Conservation (phyloP, 2,888 invertebrate species). For the Stramonita haemastoma region DNA sequence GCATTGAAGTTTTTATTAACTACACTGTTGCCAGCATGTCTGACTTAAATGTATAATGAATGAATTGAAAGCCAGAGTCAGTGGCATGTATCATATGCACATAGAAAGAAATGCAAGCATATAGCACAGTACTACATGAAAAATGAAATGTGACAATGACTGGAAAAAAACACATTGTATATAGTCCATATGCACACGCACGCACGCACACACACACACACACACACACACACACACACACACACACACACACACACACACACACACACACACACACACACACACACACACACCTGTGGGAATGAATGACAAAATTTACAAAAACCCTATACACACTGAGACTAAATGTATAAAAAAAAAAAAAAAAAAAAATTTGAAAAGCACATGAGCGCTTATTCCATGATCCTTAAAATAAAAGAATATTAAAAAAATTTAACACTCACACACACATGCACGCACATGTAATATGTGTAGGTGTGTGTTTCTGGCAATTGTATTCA, state of each 20-base stretch:
- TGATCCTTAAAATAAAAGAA: too few species aligned
- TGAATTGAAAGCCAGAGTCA: too few species aligned
- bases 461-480: not conserved
- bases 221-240: conserved; percentile 19
- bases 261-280: conserved; percentile 8
- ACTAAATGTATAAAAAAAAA: not conserved
- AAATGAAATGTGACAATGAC: too few species aligned
- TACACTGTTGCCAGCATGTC: not conserved
- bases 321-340: not conserved
- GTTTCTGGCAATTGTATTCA: too few species aligned
- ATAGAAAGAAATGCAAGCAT: too few species aligned
- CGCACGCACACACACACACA: conserved; percentile 3
- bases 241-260: conserved; percentile 16
- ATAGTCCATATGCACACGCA: not conserved
- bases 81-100: not conserved
- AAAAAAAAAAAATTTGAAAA: too few species aligned
- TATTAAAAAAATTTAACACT: too few species aligned
- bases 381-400: too few species aligned
- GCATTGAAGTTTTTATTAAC: not conserved
- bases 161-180: too few species aligned
- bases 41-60: not conserved
- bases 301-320: too few species aligned
- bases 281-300: conserved; percentile 9
- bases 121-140: too few species aligned
- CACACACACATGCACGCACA: not conserved